phyloP scores from a whole-genome alignment of 2,888 invertebrate species.

The Cetonia aurata region DNA sequence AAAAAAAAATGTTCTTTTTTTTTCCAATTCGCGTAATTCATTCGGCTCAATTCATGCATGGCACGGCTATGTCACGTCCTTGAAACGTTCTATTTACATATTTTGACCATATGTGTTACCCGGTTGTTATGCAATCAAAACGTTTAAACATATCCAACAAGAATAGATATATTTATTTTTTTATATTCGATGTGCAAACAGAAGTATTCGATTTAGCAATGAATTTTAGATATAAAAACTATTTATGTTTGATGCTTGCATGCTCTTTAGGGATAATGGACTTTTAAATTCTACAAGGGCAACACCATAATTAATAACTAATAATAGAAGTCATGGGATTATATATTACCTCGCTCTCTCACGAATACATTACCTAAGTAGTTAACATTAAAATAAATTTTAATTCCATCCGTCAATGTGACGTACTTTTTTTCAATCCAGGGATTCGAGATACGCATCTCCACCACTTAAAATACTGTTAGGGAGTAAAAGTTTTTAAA shows the following conservation, averaged over 20 bases:
- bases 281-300: constrained; percentile 21
- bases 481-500: constrained; percentile 16
- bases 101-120: constrained; percentile 16
- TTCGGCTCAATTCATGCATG: too few relatives aligned
- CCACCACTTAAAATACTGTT: constrained; percentile 7
- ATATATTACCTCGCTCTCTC: constrained; percentile 2
- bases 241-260: constrained; percentile 31
- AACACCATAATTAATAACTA: constrained; percentile 34
- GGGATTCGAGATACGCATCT: too few relatives aligned
- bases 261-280: background rate
- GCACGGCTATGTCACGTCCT: background rate
- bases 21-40: too few relatives aligned
- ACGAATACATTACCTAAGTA: constrained; percentile 15
- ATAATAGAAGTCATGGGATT: background rate
- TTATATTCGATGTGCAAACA: background rate
- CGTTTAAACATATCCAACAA: too few relatives aligned
- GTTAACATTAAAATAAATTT: too few relatives aligned
- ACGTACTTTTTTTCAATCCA: too few relatives aligned
- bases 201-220: background rate
- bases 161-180: too few relatives aligned
- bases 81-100: constrained; percentile 14
- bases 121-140: constrained; percentile 12
- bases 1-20: too few relatives aligned
- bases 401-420: too few relatives aligned
- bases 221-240: constrained; percentile 25